phyloP scores from a whole-genome alignment of 37 sponge, comb jelly and placozoan species.

The Haliclona indistincta region DNA sequence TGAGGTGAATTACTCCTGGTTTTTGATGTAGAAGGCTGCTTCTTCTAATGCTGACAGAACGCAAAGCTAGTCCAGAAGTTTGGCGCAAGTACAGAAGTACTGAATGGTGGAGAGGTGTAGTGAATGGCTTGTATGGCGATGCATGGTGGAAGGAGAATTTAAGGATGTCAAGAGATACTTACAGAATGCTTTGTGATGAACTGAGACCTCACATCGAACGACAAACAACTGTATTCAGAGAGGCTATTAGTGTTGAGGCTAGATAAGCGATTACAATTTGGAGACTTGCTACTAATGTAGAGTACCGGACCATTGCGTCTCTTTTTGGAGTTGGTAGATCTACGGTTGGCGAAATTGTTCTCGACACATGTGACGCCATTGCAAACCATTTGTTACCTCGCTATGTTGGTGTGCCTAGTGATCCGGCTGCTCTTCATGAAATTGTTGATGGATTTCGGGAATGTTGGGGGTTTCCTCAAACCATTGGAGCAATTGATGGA shows the following conservation, averaged over 20 bases:
- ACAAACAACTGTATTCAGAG: slow-evolving; percentile 1
- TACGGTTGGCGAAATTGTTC: slow-evolving; percentile 36
- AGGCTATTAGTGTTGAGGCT: slow-evolving; percentile 17
- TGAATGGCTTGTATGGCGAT: too few species aligned
- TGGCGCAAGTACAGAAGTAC: too few species aligned
- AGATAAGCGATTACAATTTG: slow-evolving; percentile 44
- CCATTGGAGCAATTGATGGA: slow-evolving; percentile 43
- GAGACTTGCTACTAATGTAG: slow-evolving; percentile 50
- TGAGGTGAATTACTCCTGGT: too few species aligned
- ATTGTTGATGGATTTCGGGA: slow-evolving; percentile 28
- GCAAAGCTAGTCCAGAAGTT: too few species aligned
- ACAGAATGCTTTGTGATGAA: too few species aligned
- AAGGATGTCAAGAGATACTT: too few species aligned
- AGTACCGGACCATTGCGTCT: slow-evolving; percentile 26
- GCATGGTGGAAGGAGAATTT: too few species aligned
- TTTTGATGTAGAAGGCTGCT: too few species aligned
- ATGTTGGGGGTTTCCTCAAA: slow-evolving; percentile 27
- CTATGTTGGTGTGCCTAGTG: slow-evolving; percentile 3
- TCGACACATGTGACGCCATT: slow-evolving; percentile 29
- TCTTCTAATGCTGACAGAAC: too few species aligned
- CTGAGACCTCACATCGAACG: too few species aligned
- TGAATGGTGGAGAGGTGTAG: too few species aligned
- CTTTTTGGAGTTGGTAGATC: slow-evolving; percentile 41
- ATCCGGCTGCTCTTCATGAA: slow-evolving; percentile 13
- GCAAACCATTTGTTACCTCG: slow-evolving; percentile 14